Conservation (phyloP, 2,888 invertebrate species). For the Nephrotoma guestfalica region DNA sequence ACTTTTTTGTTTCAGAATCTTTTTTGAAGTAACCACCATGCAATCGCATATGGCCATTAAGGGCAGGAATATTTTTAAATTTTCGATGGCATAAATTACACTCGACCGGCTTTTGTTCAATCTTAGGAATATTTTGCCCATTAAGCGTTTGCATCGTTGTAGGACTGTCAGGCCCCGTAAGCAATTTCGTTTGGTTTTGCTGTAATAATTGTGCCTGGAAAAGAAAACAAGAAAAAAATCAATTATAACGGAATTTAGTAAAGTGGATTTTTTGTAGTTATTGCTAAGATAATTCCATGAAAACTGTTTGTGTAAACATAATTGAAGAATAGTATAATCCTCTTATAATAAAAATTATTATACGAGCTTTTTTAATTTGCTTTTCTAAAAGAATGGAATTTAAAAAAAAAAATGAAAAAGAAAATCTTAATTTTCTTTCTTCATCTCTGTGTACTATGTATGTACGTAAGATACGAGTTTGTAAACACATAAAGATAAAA, state of each 20-base stretch:
- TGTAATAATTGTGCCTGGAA: conserved; percentile 20
- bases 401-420: neutral
- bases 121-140: conserved; percentile 25
- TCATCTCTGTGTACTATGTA: neutral
- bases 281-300: neutral
- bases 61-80: conserved; percentile 94
- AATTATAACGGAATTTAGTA: neutral
- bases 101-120: conserved; percentile 75
- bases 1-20: conserved; percentile 76
- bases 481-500: neutral
- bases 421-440: neutral
- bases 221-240: neutral
- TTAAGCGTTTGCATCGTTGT: conserved; percentile 10
- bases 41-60: conserved; percentile 95
- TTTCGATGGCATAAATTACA: conserved; percentile 90
- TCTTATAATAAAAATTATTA: neutral
- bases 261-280: neutral
- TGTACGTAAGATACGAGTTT: neutral
- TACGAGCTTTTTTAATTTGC: neutral
- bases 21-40: conserved; percentile 97
- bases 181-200: conserved; percentile 16
- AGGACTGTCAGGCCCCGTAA: conserved; percentile 7
- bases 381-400: neutral
- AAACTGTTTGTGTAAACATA: neutral
- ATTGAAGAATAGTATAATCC: neutral